phyloP scores from a whole-genome alignment of 1,140 invertebrate species.

The Protaetia brevitarsis region DNA sequence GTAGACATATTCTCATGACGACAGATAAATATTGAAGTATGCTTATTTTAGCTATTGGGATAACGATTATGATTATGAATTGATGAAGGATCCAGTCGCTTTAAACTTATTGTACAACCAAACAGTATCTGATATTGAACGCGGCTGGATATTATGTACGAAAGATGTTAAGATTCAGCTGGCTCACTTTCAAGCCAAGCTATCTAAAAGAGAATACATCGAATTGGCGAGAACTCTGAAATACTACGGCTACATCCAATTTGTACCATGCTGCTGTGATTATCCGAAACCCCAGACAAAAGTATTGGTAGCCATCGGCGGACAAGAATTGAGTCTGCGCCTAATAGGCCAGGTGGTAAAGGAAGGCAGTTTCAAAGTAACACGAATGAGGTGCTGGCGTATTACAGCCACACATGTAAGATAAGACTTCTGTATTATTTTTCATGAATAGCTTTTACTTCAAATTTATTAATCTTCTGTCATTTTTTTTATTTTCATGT shows the following conservation, averaged over 20 bases:
- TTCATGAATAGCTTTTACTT: too few species aligned
- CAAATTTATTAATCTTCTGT: too few species aligned
- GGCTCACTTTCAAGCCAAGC: constrained; percentile 65
- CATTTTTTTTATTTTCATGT: too few species aligned
- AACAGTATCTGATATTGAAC: constrained; percentile 79
- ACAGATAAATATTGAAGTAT: constrained; percentile 16
- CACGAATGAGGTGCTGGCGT: constrained; percentile 93
- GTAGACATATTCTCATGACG: constrained; percentile 47
- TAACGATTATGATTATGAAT: constrained; percentile 72
- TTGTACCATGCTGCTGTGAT: constrained; percentile 72
- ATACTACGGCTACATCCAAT: constrained; percentile 87
- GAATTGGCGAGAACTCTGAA: constrained; percentile 75
- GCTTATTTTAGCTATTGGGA: constrained; percentile 82
- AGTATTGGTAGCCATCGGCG: constrained; percentile 70
- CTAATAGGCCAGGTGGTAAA: constrained; percentile 53
- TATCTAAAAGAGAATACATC: constrained; percentile 85
- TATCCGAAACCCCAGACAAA: constrained; percentile 68
- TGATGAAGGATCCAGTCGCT: constrained; percentile 76
- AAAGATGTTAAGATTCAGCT: constrained; percentile 70
- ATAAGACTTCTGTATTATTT: background rate
- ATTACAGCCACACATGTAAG: constrained; percentile 85
- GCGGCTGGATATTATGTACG: constrained; percentile 76
- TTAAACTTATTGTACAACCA: constrained; percentile 87
- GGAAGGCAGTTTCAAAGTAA: constrained; percentile 88
- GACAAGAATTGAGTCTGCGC: constrained; percentile 73